phyloP scores from a whole-genome alignment of 2,113 vertebrate species.

The Rhinichthys klamathensis region DNA sequence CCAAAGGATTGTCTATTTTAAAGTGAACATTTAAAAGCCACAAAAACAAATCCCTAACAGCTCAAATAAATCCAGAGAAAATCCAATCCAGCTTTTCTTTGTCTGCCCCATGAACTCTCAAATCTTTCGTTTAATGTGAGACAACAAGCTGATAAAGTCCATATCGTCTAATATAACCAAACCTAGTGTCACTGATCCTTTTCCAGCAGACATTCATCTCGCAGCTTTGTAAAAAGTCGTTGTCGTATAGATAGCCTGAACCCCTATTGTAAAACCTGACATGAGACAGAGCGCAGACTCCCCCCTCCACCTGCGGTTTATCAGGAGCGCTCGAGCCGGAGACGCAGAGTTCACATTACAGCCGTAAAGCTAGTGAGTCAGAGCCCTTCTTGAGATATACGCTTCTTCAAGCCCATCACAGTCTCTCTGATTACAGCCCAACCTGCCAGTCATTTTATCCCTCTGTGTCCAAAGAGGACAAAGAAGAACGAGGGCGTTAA shows the following conservation, averaged over 20 bases:
- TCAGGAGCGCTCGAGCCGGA: slow-evolving; percentile 5
- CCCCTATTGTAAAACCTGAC: slow-evolving; percentile 10
- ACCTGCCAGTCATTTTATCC: slow-evolving; percentile 29
- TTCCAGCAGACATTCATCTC: background rate
- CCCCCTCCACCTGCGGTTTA: slow-evolving; percentile 2
- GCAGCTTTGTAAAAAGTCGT: slow-evolving; percentile 8
- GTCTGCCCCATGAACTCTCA: slow-evolving; percentile 30
- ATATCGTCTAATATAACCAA: slow-evolving; percentile 22
- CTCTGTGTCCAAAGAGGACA: background rate
- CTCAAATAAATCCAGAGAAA: slow-evolving; percentile 28
- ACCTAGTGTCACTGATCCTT: slow-evolving; percentile 26
- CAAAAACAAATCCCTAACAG: slow-evolving; percentile 28
- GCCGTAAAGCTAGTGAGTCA: background rate
- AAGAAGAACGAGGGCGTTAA: slow-evolving; percentile 26
- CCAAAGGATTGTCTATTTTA: slow-evolving; percentile 6
- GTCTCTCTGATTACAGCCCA: slow-evolving; percentile 12
- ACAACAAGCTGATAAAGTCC: slow-evolving; percentile 23
- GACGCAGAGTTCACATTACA: slow-evolving; percentile 37
- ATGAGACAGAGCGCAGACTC: background rate
- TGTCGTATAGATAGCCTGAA: background rate
- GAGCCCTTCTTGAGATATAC: slow-evolving; percentile 20
- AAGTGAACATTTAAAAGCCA: background rate
- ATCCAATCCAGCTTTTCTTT: slow-evolving; percentile 1
- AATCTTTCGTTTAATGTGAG: slow-evolving; percentile 34
- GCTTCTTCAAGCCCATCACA: slow-evolving; percentile 2